A percentile compares a stretch with the other conserved stretches of the same genome.
Evolutionary conservation across 1,140 invertebrate genomes (phyloP).

Genomic region (Pectinophora gossypiella): DNA sequence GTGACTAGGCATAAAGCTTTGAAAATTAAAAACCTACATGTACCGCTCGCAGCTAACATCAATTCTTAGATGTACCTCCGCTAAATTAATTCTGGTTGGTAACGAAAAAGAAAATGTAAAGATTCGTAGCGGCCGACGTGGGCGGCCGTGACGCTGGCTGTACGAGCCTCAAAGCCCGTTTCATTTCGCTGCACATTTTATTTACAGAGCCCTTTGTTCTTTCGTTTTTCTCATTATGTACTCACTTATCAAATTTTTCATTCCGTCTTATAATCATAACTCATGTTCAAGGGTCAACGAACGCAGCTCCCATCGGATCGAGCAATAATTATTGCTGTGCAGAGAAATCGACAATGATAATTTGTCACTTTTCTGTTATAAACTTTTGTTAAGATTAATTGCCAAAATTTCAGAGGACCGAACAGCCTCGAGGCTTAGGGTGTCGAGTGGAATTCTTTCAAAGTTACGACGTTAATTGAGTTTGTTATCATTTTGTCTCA

Average conservation of each 20-base stretch:
- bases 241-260: background rate
- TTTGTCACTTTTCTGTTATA: background rate
- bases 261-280: background rate
- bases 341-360: no score
- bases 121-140: no score
- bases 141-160: no score
- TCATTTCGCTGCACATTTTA: background rate
- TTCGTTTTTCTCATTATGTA: background rate
- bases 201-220: background rate
- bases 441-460: conserved; percentile 9
- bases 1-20: no score
- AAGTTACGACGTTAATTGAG: background rate
- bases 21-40: conserved; percentile 27
- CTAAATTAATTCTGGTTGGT: conserved; percentile 23
- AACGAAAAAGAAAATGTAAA: background rate
- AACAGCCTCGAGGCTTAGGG: background rate
- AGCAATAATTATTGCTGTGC: no score
- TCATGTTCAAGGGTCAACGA: no score
- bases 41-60: conserved; percentile 33
- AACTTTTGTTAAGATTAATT: background rate
- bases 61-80: conserved; percentile 20
- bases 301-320: no score
- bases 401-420: background rate
- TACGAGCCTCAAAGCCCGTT: background rate
- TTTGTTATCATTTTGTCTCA: background rate